phyloP scores from a whole-genome alignment of 2,113 vertebrate genomes.

The Clarias batrachus region DNA sequence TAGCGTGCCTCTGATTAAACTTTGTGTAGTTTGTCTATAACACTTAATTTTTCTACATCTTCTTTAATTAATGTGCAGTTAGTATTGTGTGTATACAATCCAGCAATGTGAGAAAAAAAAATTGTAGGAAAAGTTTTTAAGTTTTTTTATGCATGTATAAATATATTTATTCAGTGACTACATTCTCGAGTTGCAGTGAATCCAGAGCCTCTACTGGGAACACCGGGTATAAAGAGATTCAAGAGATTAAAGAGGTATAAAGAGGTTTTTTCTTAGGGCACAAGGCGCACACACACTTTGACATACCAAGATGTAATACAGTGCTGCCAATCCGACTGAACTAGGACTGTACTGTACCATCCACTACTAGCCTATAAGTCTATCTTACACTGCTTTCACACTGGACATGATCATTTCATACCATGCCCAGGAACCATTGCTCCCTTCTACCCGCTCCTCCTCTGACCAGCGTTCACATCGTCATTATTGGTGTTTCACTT shows the following conservation, averaged over 20 bases:
- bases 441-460: too few species aligned
- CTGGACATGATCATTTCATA: too few species aligned
- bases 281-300: background rate
- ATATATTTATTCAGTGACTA: background rate
- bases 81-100: background rate
- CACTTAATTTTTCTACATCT: background rate
- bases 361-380: background rate
- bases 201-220: background rate
- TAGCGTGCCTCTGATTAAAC: background rate
- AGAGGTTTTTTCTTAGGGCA: background rate
- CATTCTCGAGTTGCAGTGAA: background rate
- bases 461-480: too few species aligned
- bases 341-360: background rate
- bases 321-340: background rate
- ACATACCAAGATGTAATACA: background rate
- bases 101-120: background rate
- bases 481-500: too few species aligned
- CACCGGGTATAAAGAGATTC: background rate
- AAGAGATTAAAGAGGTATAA: too few species aligned
- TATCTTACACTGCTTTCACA: background rate
- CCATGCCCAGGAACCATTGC: too few species aligned
- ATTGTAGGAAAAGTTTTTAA: background rate
- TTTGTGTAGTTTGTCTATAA: background rate
- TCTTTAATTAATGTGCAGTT: background rate
- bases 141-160: background rate